phyloP scores from a whole-genome alignment of 2,797 vertebrate genomes.

The Spondyliosoma cantharus region DNA sequence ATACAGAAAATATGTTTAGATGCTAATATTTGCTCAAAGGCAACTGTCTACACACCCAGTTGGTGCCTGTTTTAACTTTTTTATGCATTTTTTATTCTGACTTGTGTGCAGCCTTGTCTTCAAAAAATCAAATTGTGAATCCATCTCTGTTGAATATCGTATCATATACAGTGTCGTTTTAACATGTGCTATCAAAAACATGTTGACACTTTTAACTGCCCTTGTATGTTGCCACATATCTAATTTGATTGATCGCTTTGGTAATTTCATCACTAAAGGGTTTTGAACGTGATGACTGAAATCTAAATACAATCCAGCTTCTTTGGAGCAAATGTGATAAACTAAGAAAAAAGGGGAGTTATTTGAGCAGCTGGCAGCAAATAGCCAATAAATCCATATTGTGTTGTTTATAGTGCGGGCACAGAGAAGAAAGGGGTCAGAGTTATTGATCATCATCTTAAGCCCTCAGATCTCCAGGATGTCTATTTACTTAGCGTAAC shows the following conservation, averaged over 20 bases:
- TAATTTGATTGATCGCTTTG: conserved; percentile 21
- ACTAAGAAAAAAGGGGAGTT: conserved; percentile 28
- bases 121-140: too few relatives aligned
- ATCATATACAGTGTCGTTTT: too few relatives aligned
- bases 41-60: too few relatives aligned
- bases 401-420: conserved; percentile 59
- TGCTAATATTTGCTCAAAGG: too few relatives aligned
- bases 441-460: conserved; percentile 76
- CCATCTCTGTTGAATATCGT: too few relatives aligned
- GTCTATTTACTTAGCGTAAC: conserved; percentile 79
- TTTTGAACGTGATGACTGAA: conserved; percentile 38
- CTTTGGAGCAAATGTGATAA: conserved; percentile 37
- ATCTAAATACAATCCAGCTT: conserved; percentile 12
- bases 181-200: too few relatives aligned
- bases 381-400: conserved; percentile 65
- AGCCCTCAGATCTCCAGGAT: conserved; percentile 74
- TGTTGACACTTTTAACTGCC: too few relatives aligned
- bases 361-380: conserved; percentile 49
- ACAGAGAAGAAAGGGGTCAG: conserved; percentile 57
- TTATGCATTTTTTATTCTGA: too few relatives aligned
- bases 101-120: too few relatives aligned
- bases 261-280: conserved; percentile 44
- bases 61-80: too few relatives aligned
- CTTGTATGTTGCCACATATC: conserved; percentile 17
- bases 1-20: too few relatives aligned